Conservation (phyloP, 2,113 vertebrate species). For the Recurvirostra avosetta region DNA sequence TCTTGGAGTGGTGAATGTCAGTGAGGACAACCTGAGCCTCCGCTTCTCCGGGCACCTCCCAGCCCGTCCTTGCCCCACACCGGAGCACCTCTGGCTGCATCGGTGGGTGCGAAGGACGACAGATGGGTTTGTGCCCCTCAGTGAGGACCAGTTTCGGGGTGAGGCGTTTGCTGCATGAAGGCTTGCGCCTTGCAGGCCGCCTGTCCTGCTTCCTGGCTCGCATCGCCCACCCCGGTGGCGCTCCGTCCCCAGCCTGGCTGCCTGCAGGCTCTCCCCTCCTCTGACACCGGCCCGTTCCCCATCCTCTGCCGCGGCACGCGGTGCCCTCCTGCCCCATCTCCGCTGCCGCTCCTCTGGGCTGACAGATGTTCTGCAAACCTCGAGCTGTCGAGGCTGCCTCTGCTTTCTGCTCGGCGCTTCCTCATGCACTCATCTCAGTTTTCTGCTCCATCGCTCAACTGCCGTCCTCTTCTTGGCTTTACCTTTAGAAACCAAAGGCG, state of each 20-base stretch:
- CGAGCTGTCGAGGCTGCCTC: background rate
- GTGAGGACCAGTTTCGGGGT: background rate
- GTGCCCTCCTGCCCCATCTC: background rate
- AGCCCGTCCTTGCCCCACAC: accelerated
- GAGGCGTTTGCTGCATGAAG: accelerated
- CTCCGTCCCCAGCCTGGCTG: background rate
- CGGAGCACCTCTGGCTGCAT: accelerated
- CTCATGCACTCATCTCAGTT: background rate
- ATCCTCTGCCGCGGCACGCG: accelerated
- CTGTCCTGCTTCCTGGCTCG: background rate
- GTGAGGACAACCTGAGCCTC: background rate
- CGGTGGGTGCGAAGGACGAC: accelerated
- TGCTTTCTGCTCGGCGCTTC: background rate
- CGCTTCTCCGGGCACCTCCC: accelerated
- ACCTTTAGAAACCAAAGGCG: background rate
- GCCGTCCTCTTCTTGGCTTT: background rate
- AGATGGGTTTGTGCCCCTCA: accelerated
- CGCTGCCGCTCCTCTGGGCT: background rate
- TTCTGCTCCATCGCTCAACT: background rate
- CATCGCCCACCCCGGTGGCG: too few relatives aligned
- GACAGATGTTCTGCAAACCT: background rate
- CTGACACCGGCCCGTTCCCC: background rate
- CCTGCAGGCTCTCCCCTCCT: accelerated
- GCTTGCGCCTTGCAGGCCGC: background rate
- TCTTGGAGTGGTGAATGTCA: background rate